A percentile compares a stretch with the other conserved stretches of the same genome.
Evolutionary conservation across 1,140 invertebrate species (phyloP).

Genomic region (Drosophila bifasciata): DNA sequence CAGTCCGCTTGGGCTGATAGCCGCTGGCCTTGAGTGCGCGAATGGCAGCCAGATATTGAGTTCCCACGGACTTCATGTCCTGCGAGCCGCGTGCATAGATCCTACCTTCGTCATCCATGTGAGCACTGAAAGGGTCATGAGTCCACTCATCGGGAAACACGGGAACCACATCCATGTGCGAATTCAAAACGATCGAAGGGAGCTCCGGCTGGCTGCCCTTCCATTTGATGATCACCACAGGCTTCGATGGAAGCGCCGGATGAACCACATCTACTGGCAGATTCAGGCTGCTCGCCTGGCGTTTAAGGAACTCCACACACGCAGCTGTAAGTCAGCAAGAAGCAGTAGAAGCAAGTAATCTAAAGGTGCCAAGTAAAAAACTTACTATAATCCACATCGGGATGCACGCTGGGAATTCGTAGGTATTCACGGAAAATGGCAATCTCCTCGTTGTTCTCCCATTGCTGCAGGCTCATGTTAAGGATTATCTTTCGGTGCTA

Average conservation of each 20-base stretch:
- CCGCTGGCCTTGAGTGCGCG: slow-evolving; percentile 87
- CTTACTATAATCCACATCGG: slow-evolving; percentile 89
- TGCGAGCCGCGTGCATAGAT: slow-evolving; percentile 92
- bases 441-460: slow-evolving; percentile 88
- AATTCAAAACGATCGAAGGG: slow-evolving; percentile 90
- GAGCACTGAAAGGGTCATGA: slow-evolving; percentile 89
- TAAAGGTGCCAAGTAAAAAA: no score
- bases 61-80: slow-evolving; percentile 85
- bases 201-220: slow-evolving; percentile 87
- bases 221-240: slow-evolving; percentile 91
- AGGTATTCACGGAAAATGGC: slow-evolving; percentile 92
- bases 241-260: slow-evolving; percentile 85
- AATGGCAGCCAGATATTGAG: slow-evolving; percentile 88
- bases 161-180: slow-evolving; percentile 95
- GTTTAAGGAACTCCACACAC: slow-evolving; percentile 87
- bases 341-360: no score
- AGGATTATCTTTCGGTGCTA: no score
- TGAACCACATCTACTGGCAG: slow-evolving; percentile 86
- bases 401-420: slow-evolving; percentile 92
- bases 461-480: slow-evolving; percentile 49
- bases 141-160: slow-evolving; percentile 88
- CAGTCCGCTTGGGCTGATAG: slow-evolving; percentile 86
- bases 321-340: slow-evolving; percentile 34
- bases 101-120: slow-evolving; percentile 89
- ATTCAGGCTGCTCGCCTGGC: slow-evolving; percentile 87